A percentile compares a stretch with the other conserved stretches of the same genome.
Conservation (phyloP, 2,888 invertebrate species). For the Dryococelus australis region DNA sequence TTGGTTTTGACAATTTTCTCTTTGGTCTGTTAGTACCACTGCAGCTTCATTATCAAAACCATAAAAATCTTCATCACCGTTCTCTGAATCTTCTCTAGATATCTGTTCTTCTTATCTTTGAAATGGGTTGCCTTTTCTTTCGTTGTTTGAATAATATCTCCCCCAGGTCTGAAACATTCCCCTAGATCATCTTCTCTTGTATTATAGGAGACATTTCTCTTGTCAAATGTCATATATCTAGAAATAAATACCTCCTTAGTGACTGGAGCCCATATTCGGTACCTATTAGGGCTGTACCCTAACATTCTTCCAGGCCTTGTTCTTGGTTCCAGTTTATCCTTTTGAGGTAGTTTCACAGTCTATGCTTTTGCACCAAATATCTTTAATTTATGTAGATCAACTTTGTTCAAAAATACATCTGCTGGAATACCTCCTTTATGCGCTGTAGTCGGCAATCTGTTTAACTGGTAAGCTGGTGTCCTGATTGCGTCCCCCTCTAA, state of each 20-base stretch:
- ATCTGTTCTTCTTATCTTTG: background rate
- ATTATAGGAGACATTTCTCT: background rate
- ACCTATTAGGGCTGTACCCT: background rate
- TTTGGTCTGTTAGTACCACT: background rate
- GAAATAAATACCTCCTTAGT: background rate
- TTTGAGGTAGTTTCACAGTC: too few species aligned
- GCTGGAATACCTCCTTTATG: background rate
- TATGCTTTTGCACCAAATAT: too few species aligned
- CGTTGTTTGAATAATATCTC: background rate
- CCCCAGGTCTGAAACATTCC: too few species aligned
- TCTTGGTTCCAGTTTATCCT: too few species aligned
- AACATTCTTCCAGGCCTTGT: background rate
- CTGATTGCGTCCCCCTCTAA: background rate
- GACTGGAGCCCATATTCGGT: background rate
- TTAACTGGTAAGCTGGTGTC: background rate
- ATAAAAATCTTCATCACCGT: slow-evolving; percentile 12
- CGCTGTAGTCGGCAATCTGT: background rate
- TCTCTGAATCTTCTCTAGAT: background rate
- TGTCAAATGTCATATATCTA: background rate
- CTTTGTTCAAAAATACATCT: background rate
- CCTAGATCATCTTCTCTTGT: background rate
- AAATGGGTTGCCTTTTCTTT: background rate
- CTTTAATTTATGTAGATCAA: background rate
- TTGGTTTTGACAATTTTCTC: background rate
- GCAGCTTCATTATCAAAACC: slow-evolving; percentile 12